Evolutionary conservation across 2,888 invertebrate genomes (phyloP).

Genomic region (Xestia c-nigrum): DNA sequence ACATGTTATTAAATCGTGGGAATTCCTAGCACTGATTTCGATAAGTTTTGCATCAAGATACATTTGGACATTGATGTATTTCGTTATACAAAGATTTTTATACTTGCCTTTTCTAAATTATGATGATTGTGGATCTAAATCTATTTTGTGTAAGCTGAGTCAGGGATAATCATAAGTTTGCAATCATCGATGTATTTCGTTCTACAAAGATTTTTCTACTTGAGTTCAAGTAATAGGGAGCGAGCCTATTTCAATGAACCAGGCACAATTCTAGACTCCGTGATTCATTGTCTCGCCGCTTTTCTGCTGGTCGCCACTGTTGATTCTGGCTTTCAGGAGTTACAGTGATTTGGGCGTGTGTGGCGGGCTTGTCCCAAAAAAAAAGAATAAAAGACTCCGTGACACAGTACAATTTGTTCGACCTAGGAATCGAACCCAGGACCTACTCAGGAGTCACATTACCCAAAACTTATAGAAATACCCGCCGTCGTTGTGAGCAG

Average conservation of each 20-base stretch:
- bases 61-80: neutral
- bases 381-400: neutral
- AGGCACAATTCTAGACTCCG: too few species aligned
- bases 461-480: conserved; percentile 42
- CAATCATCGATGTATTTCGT: too few species aligned
- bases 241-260: too few species aligned
- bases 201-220: too few species aligned
- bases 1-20: neutral
- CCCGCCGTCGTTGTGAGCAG: conserved; percentile 44
- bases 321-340: too few species aligned
- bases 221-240: too few species aligned
- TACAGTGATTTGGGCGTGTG: too few species aligned
- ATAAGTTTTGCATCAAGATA: neutral
- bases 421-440: neutral
- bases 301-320: too few species aligned
- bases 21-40: neutral
- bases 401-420: neutral
- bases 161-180: neutral
- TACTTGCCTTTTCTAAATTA: neutral
- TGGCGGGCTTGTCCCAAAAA: too few species aligned
- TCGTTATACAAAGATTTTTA: too few species aligned
- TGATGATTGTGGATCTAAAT: neutral
- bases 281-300: too few species aligned
- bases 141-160: neutral
- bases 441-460: neutral